Percentiles rank a stretch among this genome's conserved stretches.
Conservation (phyloP, 2,113 vertebrate genomes). For the Nesogale talazaci region DNA sequence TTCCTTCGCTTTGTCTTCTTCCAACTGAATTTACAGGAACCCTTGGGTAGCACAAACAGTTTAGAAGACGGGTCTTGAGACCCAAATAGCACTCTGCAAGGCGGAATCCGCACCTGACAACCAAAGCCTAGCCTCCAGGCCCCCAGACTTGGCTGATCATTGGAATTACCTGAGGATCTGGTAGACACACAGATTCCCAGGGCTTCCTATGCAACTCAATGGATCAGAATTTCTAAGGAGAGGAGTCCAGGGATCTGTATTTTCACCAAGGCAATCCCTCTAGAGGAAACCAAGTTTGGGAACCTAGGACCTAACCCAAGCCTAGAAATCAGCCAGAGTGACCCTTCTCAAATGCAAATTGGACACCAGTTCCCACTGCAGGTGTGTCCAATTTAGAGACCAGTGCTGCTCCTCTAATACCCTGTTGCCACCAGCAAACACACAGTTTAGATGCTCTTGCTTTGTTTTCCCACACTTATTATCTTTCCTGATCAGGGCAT, state of each 20-base stretch:
- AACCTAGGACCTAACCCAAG: background rate
- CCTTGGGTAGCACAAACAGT: background rate
- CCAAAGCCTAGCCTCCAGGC: too few species aligned
- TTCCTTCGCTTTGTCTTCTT: constrained; percentile 20
- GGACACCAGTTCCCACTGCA: background rate
- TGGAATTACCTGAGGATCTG: too few species aligned
- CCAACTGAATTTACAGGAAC: background rate
- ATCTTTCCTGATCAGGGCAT: constrained; percentile 60
- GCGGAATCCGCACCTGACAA: background rate
- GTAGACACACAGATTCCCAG: too few species aligned
- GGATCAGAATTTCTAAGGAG: too few species aligned
- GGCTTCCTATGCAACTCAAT: too few species aligned
- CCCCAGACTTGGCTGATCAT: too few species aligned
- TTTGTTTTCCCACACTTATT: constrained; percentile 58
- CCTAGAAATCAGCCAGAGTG: background rate
- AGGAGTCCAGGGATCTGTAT: too few species aligned
- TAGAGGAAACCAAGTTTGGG: too few species aligned
- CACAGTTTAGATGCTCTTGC: constrained; percentile 31
- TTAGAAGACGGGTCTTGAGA: background rate
- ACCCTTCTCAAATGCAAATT: constrained; percentile 61
- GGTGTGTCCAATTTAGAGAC: constrained; percentile 11
- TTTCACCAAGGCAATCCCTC: too few species aligned
- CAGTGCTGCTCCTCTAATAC: background rate
- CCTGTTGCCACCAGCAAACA: too few species aligned
- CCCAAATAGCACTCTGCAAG: background rate